phyloP scores from a whole-genome alignment of 2,888 invertebrate genomes.

The Oxycera nigricornis region DNA sequence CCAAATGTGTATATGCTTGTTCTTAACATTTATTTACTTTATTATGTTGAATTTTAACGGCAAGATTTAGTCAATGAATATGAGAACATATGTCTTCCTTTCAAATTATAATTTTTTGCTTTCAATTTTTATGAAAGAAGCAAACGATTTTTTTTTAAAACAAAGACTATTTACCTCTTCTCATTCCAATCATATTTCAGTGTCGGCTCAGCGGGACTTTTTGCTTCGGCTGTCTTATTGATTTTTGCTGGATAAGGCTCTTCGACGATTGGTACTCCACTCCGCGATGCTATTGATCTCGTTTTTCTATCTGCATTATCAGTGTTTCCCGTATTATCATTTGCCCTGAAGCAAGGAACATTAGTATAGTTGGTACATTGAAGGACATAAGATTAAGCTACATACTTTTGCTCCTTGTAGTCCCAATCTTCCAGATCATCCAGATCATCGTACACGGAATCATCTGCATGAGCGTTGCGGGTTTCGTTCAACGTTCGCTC shows the following conservation, averaged over 20 bases:
- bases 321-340: background rate
- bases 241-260: slow-evolving; percentile 55
- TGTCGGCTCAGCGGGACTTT: slow-evolving; percentile 48
- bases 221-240: slow-evolving; percentile 48
- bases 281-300: slow-evolving; percentile 57
- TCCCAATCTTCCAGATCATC: background rate
- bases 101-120: too few species aligned
- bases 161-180: slow-evolving; percentile 47
- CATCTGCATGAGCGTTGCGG: background rate
- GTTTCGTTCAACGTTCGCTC: background rate
- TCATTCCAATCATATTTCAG: slow-evolving; percentile 52
- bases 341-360: background rate
- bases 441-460: slow-evolving; percentile 13
- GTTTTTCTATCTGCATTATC: slow-evolving; percentile 52
- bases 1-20: too few species aligned
- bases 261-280: slow-evolving; percentile 58
- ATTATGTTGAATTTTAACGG: too few species aligned
- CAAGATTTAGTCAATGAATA: too few species aligned
- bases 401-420: background rate
- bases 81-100: too few species aligned
- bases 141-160: too few species aligned
- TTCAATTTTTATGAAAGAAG: too few species aligned
- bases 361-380: background rate
- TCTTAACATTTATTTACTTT: too few species aligned
- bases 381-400: background rate